Conservation (phyloP, 2,113 vertebrate species). For the Sinosuthora webbiana region DNA sequence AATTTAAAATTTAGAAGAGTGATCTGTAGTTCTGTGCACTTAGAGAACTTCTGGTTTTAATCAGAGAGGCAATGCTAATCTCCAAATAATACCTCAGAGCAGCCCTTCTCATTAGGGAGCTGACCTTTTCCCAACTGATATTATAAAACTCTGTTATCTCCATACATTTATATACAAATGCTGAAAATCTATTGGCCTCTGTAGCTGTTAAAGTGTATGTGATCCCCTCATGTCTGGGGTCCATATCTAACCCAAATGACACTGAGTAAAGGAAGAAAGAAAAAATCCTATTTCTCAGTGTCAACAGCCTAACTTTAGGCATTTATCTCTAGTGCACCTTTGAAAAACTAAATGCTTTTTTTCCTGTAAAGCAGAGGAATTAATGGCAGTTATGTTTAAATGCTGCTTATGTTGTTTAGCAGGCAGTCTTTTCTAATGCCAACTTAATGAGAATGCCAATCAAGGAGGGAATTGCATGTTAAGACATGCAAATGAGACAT, state of each 20-base stretch:
- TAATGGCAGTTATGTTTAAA: slow-evolving; percentile 47
- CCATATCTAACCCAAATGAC: neutral
- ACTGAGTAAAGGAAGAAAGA: neutral
- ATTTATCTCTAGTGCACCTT: neutral
- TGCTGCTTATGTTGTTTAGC: slow-evolving; percentile 38
- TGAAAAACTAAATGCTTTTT: neutral
- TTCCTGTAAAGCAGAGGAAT: slow-evolving; percentile 4
- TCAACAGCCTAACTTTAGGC: neutral
- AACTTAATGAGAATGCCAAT: slow-evolving; percentile 55
- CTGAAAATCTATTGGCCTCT: neutral
- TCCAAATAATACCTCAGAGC: neutral
- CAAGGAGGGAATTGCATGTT: slow-evolving; percentile 5
- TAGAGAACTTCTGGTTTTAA: neutral
- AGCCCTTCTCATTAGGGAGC: neutral
- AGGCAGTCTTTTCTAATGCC: slow-evolving; percentile 52
- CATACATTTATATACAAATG: neutral
- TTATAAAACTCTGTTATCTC: neutral
- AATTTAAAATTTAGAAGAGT: neutral
- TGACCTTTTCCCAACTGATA: neutral
- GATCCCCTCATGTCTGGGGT: neutral
- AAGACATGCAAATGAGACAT: slow-evolving; percentile 33
- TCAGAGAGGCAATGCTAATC: neutral
- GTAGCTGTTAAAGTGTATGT: neutral
- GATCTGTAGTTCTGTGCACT: neutral
- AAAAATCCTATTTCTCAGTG: neutral